phyloP scores from a whole-genome alignment of 2,888 invertebrate genomes.

The Ectobius pallidus region DNA sequence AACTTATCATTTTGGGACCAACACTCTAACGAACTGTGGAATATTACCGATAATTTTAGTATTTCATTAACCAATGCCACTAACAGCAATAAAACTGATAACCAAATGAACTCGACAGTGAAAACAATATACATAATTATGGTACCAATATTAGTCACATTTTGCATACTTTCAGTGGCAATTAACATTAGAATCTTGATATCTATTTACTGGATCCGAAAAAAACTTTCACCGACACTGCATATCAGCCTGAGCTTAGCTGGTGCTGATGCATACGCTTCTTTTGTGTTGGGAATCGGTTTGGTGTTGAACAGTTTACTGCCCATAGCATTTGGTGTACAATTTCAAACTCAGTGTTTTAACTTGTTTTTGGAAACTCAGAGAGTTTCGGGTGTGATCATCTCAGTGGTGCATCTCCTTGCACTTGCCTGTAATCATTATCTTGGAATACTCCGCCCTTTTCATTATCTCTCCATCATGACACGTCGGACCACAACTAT shows the following conservation, averaged over 20 bases:
- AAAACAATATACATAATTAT: constrained; percentile 47
- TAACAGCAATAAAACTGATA: constrained; percentile 10
- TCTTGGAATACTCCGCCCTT: constrained; percentile 65
- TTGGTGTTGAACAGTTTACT: constrained; percentile 62
- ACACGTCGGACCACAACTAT: constrained; percentile 59
- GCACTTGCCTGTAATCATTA: constrained; percentile 70
- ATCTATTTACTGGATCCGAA: constrained; percentile 62
- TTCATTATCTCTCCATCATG: constrained; percentile 67
- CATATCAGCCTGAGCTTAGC: constrained; percentile 65
- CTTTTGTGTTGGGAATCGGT: constrained; percentile 59
- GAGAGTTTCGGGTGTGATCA: constrained; percentile 64
- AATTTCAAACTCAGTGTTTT: constrained; percentile 19
- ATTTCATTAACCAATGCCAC: not conserved
- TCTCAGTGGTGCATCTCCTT: constrained; percentile 67
- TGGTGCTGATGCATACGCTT: constrained; percentile 63
- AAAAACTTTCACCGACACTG: constrained; percentile 63
- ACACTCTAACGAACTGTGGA: not conserved
- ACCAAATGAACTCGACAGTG: too few relatives aligned
- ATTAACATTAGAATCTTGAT: constrained; percentile 62
- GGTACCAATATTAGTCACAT: constrained; percentile 54
- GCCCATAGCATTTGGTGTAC: constrained; percentile 51
- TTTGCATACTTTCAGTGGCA: constrained; percentile 60
- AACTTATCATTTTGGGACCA: not conserved
- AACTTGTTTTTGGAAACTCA: constrained; percentile 52
- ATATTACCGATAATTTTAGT: not conserved